Base-by-base conservation (phyloP, 2,888 invertebrate genomes). In the Macrophya annulata region DNA sequence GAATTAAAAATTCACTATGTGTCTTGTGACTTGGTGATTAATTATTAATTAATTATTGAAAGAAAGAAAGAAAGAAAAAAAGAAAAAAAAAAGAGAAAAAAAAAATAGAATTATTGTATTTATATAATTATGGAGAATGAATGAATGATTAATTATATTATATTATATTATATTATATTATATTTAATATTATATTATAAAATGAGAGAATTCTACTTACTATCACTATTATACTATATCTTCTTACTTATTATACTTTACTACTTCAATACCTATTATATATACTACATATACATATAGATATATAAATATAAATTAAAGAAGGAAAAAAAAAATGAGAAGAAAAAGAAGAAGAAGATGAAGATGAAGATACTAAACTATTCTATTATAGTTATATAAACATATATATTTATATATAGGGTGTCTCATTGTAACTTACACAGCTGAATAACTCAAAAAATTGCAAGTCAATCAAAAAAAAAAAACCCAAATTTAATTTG, bases 1-100 rank as follows among this genome's bases (percentile, higher is more conserved):
- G 79, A 79, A 79, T 79, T 79, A 79, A 79, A 77, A 79, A 79
- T 79, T 79, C 88, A 88, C 86, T 88, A 88, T 88, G 88, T 88
- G 88, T 88, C 88, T 88, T 88, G 88, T 88, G 88, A 88, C 88
- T 88, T 87, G 88, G 88, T 88, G 88, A 88, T 88, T 87, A 86
- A 59, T 79, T 88, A 88, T 86, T 88, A 87, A 87, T 87, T 86
- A 87, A 88, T 87, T 87, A 87, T 86, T 86, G 79, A 86, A 79
- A 87, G 85, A 59, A 74, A 86, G 68, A 71, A 81, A 86, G 31
- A 84, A 25, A 17, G 21, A 48, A 55, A 74, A 82, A n/a, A 72
- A 15, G 25, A 55, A 51, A 12, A 51, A 77, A 31, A 55, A 17
- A 51, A n/a, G n/a, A n/a, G n/a, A 37, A 55, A 51, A 55, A 77